Evolutionary conservation across 2,888 invertebrate species (phyloP), one percentile per base, ranked within the genome.

Genomic region (Rhagophthalmus giganteus): DNA sequence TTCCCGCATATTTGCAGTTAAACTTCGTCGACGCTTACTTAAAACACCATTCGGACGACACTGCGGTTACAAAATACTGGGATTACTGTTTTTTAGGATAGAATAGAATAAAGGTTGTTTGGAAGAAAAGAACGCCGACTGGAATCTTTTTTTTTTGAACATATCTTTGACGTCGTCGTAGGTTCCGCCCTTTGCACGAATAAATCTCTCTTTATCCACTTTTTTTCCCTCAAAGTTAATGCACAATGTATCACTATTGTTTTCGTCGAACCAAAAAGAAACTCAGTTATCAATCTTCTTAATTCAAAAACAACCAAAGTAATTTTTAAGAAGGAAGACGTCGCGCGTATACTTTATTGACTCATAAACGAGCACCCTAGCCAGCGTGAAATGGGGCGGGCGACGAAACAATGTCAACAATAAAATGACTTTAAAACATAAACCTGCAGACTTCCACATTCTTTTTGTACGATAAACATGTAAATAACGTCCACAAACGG

Each of bases 201-300:
- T 41, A 41, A 41, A 41, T 41, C 31, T 41, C 32, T 12, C 24
- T 16, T 30, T 31, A 20, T 13, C 40, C 40, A 40, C 30, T 41
- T 32, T 47, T 46, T 47, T 30, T n/a, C n/a, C n/a, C 13, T 11
- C 25, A 15, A 32, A 14, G 11, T 26, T 42, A 26, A 42, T 46
- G 37, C 47, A 24, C 33, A 24, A 31, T 33, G 33, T 20, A 27
- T 39, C 39, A 39, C 27, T 47, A 14, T 47, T 47, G 38, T 47
- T 47, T 39, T 47, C 30, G 12, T 10, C 25, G n/a, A 28, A 7
- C 16, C 5, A 30, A 30, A 46, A 46, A 37, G 26, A n/a, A 38
- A 45, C 15, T 24, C 14, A 20, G 16, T 31, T 31, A 38, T 46
- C 20, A 7, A 5, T 32, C 38, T 37, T 46, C 12, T 27, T 44